These are phyloP conservation scores for Macrocentrus cingulum DNA, from an alignment of 1,140 invertebrate genomes.

Conservation along the genomic window DNA sequence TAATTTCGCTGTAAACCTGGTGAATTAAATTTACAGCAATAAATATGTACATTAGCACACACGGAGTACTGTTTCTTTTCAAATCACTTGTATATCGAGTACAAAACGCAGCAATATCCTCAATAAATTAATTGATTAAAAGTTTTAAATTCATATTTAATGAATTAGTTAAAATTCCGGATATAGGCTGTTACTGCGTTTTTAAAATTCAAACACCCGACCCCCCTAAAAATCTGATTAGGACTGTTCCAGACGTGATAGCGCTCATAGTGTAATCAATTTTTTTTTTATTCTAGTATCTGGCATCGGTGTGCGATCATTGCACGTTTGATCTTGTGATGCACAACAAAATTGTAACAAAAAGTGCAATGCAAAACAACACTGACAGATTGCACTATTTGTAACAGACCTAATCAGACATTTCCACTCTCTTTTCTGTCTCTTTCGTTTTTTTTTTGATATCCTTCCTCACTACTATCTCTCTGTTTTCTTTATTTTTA, in stretches of 20 bases:
- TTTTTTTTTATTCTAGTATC: background rate
- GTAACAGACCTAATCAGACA: constrained; percentile 58
- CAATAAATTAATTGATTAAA: constrained; percentile 5
- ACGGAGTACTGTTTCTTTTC: constrained; percentile 51
- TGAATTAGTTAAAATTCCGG: too few species aligned
- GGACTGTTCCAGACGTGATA: constrained; percentile 58
- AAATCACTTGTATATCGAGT: constrained; percentile 32
- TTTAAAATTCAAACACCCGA: constrained; percentile 40
- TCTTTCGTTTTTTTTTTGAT: background rate
- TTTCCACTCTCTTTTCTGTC: constrained; percentile 33
- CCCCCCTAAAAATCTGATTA: constrained; percentile 57
- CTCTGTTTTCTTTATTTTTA: background rate
- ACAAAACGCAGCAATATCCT: constrained; percentile 50
- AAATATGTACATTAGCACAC: constrained; percentile 58
- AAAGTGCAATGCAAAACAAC: constrained; percentile 15
- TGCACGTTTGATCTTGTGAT: background rate
- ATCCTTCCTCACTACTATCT: background rate
- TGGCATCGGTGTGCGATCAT: background rate
- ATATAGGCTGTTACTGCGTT: constrained; percentile 53
- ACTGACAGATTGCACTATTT: constrained; percentile 33
- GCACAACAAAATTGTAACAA: background rate
- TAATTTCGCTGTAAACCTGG: constrained; percentile 51
- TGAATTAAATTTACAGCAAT: constrained; percentile 56
- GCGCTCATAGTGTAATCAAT: constrained; percentile 41
- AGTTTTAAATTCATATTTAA: too few species aligned